Base-by-base conservation (phyloP, 2,113 vertebrate genomes). In the Nothoprocta pentlandii region DNA sequence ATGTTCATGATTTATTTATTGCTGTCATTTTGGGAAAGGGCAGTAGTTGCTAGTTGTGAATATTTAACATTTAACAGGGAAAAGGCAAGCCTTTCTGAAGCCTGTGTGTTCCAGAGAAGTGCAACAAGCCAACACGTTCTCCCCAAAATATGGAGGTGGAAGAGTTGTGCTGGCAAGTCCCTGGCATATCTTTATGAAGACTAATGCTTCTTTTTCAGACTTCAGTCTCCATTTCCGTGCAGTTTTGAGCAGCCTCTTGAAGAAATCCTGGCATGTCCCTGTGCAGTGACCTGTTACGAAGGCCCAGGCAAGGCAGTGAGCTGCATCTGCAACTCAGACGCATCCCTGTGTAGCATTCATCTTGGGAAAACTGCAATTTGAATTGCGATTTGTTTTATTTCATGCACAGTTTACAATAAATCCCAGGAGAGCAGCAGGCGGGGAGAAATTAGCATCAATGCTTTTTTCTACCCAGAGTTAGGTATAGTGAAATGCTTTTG, bases 1-100 rank as follows among this genome's bases (percentile, higher is more conserved):
- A 10, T 4, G 58, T 4, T 66, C 84, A 73, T 92, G 80, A 94
- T 93, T 93, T 93, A 95, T 95, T 95, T 95, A 96, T 95, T 92
- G 70, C 83, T 49, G 49, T 85, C 74, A 69, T 93, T 95, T 92
- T 92, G 44, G 73, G 30, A 95, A 95, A 95, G 94, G 92, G 90
- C 83, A 95, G 85, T 58, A 61, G 76, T 90, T 78, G 32, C 39
- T 88, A 32, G 53, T 94, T 46, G 69, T 95, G 90, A 94, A 95
- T 95, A 93, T 93, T 95, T 93, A 95, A 92, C 39, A 56, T 26
- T 0, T 39, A 39, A 0, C 67, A 66, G 49, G 79, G 49, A n/a
- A 76, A 78, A 82, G 56, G 32, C 49, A 86, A 94, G 71, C 20
- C 9, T 0, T 39, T 62, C 53, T 36, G 64, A 92, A 93, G 53